These are phyloP conservation scores for Sorex maritimensis DNA, from an alignment of 2,797 vertebrate species.

Conservation along the genomic window DNA sequence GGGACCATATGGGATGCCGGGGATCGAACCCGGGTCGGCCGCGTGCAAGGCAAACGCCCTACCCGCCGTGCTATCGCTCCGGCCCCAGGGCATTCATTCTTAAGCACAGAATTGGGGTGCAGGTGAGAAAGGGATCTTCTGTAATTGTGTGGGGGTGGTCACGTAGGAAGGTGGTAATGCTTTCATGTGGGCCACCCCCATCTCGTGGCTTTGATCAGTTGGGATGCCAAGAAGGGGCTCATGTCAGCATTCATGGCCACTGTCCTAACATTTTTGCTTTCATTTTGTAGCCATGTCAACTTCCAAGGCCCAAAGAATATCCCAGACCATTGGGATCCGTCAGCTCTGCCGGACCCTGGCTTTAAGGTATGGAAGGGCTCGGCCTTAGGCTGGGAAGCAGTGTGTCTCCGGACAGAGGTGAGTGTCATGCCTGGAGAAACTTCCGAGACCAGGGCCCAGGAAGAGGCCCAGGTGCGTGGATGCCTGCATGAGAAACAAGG, in stretches of 20 bases:
- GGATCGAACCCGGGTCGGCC: too few species aligned
- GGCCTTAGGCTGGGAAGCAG: background rate
- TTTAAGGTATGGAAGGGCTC: slow-evolving; percentile 91
- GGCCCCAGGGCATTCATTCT: background rate
- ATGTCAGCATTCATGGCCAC: background rate
- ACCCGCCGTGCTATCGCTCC: too few species aligned
- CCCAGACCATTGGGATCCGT: slow-evolving; percentile 95
- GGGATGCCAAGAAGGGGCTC: background rate
- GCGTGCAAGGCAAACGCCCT: too few species aligned
- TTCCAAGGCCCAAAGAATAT: slow-evolving; percentile 82
- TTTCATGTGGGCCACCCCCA: too few species aligned
- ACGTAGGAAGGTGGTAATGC: background rate
- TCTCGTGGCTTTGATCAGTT: background rate
- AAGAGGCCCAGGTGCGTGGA: background rate
- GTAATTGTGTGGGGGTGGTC: background rate
- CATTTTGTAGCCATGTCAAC: slow-evolving; percentile 83
- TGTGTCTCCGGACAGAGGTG: background rate
- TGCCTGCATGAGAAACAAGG: too few species aligned
- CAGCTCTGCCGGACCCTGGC: slow-evolving; percentile 91
- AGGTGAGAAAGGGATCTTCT: background rate
- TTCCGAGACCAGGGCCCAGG: background rate
- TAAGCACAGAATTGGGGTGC: background rate
- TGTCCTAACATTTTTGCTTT: slow-evolving; percentile 68
- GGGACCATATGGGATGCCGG: too few species aligned
- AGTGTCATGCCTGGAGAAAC: background rate